Percentiles rank a stretch among this genome's conserved stretches.
Conservation (phyloP, 2,888 invertebrate genomes). For the Patella ulyssiponensis region DNA sequence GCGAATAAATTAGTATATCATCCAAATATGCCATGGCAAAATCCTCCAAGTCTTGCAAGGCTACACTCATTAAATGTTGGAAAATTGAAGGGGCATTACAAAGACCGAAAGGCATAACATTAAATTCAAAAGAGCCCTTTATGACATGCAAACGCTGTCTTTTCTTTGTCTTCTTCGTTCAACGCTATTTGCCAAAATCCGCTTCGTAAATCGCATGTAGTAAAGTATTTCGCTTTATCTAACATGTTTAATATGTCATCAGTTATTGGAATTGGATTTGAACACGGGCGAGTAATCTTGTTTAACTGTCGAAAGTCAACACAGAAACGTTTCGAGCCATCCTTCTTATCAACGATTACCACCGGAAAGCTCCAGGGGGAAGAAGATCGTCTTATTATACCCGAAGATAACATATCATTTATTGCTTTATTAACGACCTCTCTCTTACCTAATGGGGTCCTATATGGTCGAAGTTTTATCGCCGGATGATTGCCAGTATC, state of each 20-base stretch:
- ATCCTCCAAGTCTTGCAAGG: constrained; percentile 27
- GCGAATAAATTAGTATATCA: constrained; percentile 34
- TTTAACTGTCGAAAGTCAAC: constrained; percentile 15
- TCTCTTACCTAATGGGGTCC: constrained; percentile 32
- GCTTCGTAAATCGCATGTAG: constrained; percentile 25
- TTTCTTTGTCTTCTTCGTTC: constrained; percentile 33
- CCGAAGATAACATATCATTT: constrained; percentile 32
- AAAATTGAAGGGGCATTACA: constrained; percentile 30
- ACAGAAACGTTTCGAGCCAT: too few relatives aligned
- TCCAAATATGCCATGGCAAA: constrained; percentile 36
- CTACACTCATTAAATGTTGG: constrained; percentile 31
- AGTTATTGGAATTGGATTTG: constrained; percentile 31
- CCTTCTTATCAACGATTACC: constrained; percentile 35
- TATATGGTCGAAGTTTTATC: constrained; percentile 31
- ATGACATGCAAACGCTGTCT: constrained; percentile 34
- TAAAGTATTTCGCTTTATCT: constrained; percentile 31
- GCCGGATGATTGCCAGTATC: constrained; percentile 26
- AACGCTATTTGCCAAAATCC: constrained; percentile 38
- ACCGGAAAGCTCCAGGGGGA: constrained; percentile 29
- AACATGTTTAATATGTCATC: constrained; percentile 34
- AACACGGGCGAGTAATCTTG: constrained; percentile 27
- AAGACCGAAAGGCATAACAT: constrained; percentile 35
- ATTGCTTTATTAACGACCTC: constrained; percentile 34
- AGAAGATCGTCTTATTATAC: constrained; percentile 32
- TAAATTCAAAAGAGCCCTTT: constrained; percentile 35